Evolutionary conservation across 2,797 vertebrate genomes (phyloP).

Genomic region (Harpagifer antarcticus): DNA sequence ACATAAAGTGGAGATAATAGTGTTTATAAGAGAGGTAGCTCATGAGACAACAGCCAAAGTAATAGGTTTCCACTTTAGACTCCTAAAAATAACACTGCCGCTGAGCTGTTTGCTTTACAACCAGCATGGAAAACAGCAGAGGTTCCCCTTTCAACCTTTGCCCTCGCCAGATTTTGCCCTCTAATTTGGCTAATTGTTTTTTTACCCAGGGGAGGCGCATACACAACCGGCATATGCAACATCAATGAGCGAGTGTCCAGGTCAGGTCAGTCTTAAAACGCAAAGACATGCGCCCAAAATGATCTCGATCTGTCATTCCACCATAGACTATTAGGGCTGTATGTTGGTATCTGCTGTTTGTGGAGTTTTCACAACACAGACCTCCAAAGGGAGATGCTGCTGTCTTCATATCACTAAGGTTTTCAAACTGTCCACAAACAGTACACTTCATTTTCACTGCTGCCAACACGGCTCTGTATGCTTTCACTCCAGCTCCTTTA

Average conservation of each 20-base stretch:
- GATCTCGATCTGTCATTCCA: slow-evolving; percentile 15
- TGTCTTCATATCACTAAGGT: slow-evolving; percentile 16
- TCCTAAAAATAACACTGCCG: slow-evolving; percentile 45
- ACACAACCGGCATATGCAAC: slow-evolving; percentile 50
- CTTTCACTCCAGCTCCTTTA: slow-evolving; percentile 17
- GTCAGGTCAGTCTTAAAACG: slow-evolving; percentile 68
- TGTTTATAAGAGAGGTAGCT: neutral
- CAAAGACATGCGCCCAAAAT: slow-evolving; percentile 36
- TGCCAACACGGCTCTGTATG: neutral
- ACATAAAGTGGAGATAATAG: slow-evolving; percentile 14
- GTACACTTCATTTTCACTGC: slow-evolving; percentile 15
- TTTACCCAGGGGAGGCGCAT: slow-evolving; percentile 46
- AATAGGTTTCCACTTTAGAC: slow-evolving; percentile 51
- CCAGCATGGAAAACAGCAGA: slow-evolving; percentile 59
- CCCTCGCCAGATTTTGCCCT: slow-evolving; percentile 58
- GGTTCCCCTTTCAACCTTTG: slow-evolving; percentile 69
- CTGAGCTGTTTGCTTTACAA: slow-evolving; percentile 70
- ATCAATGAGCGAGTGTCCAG: slow-evolving; percentile 61
- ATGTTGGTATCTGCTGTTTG: slow-evolving; percentile 3
- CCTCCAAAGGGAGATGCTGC: neutral
- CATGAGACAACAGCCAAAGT: slow-evolving; percentile 26
- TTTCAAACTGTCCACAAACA: slow-evolving; percentile 15
- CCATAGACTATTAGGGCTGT: slow-evolving; percentile 18
- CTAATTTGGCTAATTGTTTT: slow-evolving; percentile 81
- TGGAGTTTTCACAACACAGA: slow-evolving; percentile 1